phyloP scores from a whole-genome alignment of 2,113 vertebrate genomes.

The Rhombomys opimus region DNA sequence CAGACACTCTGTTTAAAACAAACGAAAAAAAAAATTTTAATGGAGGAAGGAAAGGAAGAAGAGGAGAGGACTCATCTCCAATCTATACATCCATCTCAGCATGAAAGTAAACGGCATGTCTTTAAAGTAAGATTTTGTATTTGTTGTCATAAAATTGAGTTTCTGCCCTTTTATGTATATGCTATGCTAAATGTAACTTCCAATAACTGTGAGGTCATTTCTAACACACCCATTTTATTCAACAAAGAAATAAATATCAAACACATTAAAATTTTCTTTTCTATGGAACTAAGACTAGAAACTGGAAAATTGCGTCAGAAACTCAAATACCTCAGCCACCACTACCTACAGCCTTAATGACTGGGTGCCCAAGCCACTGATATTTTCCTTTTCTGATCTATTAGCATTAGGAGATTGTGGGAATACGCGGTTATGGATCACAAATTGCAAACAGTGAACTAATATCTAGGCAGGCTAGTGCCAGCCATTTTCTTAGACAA shows the following conservation, averaged over 20 bases:
- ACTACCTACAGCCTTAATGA: neutral
- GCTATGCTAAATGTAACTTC: neutral
- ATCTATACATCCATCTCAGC: neutral
- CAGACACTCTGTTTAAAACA: neutral
- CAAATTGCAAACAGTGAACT: neutral
- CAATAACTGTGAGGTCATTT: neutral
- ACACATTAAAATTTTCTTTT: neutral
- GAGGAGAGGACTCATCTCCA: neutral
- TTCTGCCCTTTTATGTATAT: neutral
- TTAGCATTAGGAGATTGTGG: neutral
- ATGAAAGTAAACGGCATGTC: neutral
- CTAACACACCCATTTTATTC: neutral
- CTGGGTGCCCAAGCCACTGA: neutral
- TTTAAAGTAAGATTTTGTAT: conserved; percentile 9
- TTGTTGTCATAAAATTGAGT: conserved; percentile 31
- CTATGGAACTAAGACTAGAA: neutral
- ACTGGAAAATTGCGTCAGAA: neutral
- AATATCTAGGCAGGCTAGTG: neutral
- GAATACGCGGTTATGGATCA: neutral
- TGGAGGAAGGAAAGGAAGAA: neutral
- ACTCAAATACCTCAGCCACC: conserved; percentile 8
- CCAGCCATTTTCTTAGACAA: neutral
- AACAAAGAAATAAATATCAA: conserved; percentile 41
- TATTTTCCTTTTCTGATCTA: neutral
- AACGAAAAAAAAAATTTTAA: neutral